phyloP scores from a whole-genome alignment of 2,113 vertebrate genomes.

The Petaurus breviceps region DNA sequence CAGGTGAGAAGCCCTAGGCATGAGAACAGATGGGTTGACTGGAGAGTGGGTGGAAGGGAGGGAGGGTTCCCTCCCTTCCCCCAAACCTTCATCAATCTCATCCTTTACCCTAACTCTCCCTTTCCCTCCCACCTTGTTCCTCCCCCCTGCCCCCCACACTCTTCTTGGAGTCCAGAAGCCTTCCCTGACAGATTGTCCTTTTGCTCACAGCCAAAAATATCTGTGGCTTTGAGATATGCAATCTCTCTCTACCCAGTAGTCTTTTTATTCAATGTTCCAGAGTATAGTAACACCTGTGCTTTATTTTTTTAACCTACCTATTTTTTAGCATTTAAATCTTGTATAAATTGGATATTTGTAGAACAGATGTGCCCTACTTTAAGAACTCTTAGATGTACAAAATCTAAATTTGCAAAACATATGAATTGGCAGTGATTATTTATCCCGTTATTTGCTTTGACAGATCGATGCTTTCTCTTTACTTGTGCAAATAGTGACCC shows the following conservation, averaged over 20 bases:
- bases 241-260: conserved; percentile 21
- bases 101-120: not conserved
- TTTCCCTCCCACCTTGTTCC: not conserved
- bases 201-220: conserved; percentile 28
- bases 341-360: not conserved
- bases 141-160: not conserved
- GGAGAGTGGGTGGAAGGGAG: not conserved
- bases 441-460: not conserved
- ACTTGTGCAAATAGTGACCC: not conserved
- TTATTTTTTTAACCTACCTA: conserved; percentile 19
- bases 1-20: not conserved
- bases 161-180: not conserved
- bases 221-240: conserved; percentile 14
- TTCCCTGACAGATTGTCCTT: conserved; percentile 42
- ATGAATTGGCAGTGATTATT: not conserved
- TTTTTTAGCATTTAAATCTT: not conserved
- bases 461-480: not conserved
- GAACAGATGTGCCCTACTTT: not conserved
- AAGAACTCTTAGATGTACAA: not conserved
- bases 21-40: conserved; percentile 61
- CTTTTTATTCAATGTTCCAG: conserved; percentile 20
- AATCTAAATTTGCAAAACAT: not conserved
- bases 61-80: not conserved
- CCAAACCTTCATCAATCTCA: not conserved
- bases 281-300: not conserved